Evolutionary conservation across 2,888 invertebrate genomes (phyloP).

Genomic region (Drosophila formosana): DNA sequence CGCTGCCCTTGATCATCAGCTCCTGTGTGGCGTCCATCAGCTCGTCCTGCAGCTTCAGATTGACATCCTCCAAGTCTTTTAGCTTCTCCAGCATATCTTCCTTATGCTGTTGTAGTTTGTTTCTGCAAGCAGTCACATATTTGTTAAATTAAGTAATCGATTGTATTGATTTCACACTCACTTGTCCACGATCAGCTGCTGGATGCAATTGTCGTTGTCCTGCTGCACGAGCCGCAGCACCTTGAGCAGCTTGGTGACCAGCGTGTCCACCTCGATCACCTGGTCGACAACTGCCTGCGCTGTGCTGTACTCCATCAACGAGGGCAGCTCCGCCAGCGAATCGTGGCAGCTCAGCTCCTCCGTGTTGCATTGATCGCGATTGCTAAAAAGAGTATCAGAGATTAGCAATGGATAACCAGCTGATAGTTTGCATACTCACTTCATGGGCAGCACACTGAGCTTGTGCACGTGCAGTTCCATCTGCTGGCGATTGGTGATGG

Average conservation of each 20-base stretch:
- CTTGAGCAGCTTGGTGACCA: constrained; percentile 90
- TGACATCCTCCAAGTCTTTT: constrained; percentile 87
- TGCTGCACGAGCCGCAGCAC: constrained; percentile 90
- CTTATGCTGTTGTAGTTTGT: constrained; percentile 85
- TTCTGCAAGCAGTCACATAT: constrained; percentile 64
- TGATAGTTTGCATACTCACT: constrained; percentile 59
- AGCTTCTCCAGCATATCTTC: constrained; percentile 86
- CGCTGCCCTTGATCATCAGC: constrained; percentile 86
- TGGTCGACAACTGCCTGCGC: constrained; percentile 89
- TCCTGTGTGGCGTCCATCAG: constrained; percentile 87
- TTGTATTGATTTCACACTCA: constrained; percentile 78
- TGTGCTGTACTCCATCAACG: constrained; percentile 86
- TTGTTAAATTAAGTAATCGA: neutral
- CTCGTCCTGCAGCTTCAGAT: constrained; percentile 86
- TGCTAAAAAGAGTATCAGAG: constrained; percentile 15
- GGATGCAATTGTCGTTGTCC: constrained; percentile 89
- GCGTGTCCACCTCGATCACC: constrained; percentile 91
- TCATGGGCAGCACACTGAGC: constrained; percentile 84
- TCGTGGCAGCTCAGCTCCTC: constrained; percentile 85
- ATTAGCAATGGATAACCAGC: neutral
- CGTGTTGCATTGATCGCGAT: constrained; percentile 80
- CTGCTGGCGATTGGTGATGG: constrained; percentile 90
- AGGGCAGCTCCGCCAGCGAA: constrained; percentile 86
- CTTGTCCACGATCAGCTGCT: constrained; percentile 88
- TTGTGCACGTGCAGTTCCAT: constrained; percentile 87